Evolutionary conservation across 2,888 invertebrate species (phyloP), one percentile per base, ranked within the genome.

Genomic region (Rhorus exstirpatorius): DNA sequence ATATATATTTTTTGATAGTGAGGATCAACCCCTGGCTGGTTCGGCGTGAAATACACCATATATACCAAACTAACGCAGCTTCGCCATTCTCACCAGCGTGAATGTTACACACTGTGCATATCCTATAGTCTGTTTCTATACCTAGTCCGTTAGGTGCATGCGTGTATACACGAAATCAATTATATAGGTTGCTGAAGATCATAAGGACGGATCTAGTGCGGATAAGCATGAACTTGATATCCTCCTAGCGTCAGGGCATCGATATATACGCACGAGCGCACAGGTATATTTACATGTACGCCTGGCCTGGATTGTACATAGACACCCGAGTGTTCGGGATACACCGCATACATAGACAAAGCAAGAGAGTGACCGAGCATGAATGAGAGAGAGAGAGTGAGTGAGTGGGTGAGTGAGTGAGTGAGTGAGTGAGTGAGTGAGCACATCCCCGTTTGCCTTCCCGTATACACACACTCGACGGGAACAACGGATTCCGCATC

Each of bases 401-500:
- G 46, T 12, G 41, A 53, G 2, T 35, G 58, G 44, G 60, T 51
- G 46, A 21, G 41, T 24, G 63, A 44, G 61, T 19, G 44, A 63
- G 44, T 49, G 70, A 17, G 41, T 51, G 70, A 19, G 17, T 1
- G 76, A 60, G 60, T 1, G 60, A 68, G 46, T 4, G 46, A 53
- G 61, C 78, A 79, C 74, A 72, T 38, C 51, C 49, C 26, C 65
- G 70, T 78, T 83, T 79, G 67, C 58, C 38, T 4, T 55, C 58
- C 46, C 85, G 87, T 89, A 86, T 87, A 88, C 87, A 85, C 78
- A 82, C 82, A 74, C 83, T 67, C 76, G 83, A 72, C 83, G 84
- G 83, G 89, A 86, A 89, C 87, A 89, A 89, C 88, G 88, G 88
- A 88, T 86, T 86, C 87, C 83, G 80, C 78, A 79, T 86, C 86